Percentiles rank a stretch among this genome's conserved stretches.
Evolutionary conservation across 2,888 invertebrate species (phyloP).

Genomic region (Drosophila subquinaria): DNA sequence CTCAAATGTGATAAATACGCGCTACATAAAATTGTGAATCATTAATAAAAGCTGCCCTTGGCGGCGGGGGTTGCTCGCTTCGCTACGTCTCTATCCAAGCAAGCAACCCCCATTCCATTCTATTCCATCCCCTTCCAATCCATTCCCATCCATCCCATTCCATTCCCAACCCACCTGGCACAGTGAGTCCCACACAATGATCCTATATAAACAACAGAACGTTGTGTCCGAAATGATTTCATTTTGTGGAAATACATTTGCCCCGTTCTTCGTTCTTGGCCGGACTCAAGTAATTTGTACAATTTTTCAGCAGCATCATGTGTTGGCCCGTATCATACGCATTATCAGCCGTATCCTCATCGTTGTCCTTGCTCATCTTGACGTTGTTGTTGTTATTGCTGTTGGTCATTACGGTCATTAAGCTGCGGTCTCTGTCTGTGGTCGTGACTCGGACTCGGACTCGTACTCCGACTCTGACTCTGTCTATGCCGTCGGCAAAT

Average conservation of each 20-base stretch:
- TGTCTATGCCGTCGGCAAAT: constrained; percentile 55
- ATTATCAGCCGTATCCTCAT: constrained; percentile 53
- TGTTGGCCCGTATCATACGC: constrained; percentile 63
- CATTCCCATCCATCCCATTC: constrained; percentile 1
- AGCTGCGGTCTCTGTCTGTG: constrained; percentile 43
- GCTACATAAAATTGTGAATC: constrained; percentile 78
- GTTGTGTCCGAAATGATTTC: constrained; percentile 66
- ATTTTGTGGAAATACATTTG: constrained; percentile 61
- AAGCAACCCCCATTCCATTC: constrained; percentile 30
- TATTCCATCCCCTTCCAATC: no score
- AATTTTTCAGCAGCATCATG: constrained; percentile 82
- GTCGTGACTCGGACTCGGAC: constrained; percentile 24
- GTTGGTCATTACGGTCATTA: constrained; percentile 80
- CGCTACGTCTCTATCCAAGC: background rate
- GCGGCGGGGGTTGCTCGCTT: constrained; percentile 41
- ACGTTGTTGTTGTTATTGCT: constrained; percentile 49
- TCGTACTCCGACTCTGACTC: constrained; percentile 7
- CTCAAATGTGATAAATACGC: constrained; percentile 77
- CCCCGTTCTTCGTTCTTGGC: constrained; percentile 38
- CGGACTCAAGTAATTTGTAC: constrained; percentile 76
- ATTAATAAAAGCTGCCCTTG: constrained; percentile 74
- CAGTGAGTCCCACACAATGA: constrained; percentile 19
- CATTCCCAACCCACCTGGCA: constrained; percentile 10
- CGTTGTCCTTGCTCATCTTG: constrained; percentile 33
- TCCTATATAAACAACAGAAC: constrained; percentile 68